Evolutionary conservation across 2,888 invertebrate species (phyloP), one percentile per base, ranked within the genome.

Genomic region (Nasonia oneida): DNA sequence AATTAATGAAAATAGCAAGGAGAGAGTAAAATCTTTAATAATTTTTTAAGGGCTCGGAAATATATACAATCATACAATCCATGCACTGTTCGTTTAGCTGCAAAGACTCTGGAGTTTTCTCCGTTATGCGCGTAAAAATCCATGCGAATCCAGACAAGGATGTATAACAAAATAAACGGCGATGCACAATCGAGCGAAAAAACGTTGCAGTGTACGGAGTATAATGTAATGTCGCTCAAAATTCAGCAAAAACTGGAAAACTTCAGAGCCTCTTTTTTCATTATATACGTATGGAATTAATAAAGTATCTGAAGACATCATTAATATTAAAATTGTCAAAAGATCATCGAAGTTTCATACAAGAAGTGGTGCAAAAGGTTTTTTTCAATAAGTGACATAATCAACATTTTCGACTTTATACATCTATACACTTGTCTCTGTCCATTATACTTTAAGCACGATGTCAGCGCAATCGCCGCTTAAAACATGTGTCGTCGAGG

Each of bases 311-410:
- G 84, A 84, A 87, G 84, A 87, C 82, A 86, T 87, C 77, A 50
- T 77, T 77, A 84, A 84, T 84, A 86, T 86, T 86, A 86, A 87
- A 87, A 42, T 87, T 79, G 79, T 86, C 84, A 84, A 85, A 86
- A 87, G 87, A 83, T 87, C 83, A 85, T 86, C 85, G 53, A 84
- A 86, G 86, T 85, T 84, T 86, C 87, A 78, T 85, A 87, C 85
- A 87, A 87, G 84, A 87, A 87, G 75, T 86, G 83, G 86, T 87
- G 87, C 87, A 87, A 87, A 87, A 86, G 81, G 83, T 86, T 83
- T 84, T 77, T 78, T 84, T 87, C 83, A 85, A 87, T 85, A 53
- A 78, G 87, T 87, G 87, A 83, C 85, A 77, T 86, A 87, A 86
- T 85, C 87, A 87, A 86, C 86, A 84, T 86, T 70, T 84, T 85